Evolutionary conservation across 2,797 vertebrate species (phyloP).

Genomic region (Nannoperca australis): DNA sequence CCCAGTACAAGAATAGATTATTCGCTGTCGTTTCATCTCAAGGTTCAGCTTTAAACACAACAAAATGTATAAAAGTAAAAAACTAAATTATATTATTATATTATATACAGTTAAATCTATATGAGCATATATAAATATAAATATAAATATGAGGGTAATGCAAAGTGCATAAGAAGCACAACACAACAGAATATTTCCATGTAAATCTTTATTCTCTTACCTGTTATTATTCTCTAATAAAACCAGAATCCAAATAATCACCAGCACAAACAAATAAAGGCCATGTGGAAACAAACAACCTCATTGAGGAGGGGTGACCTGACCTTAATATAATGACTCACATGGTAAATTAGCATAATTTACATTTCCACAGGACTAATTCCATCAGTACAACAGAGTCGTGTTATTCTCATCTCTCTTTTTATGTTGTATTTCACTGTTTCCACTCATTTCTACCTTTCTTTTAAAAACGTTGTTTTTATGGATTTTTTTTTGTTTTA

Average conservation of each 20-base stretch:
- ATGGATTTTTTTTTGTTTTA: background rate
- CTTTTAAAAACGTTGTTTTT: background rate
- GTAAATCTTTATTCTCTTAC: background rate
- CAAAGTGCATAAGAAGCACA: no score
- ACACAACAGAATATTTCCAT: background rate
- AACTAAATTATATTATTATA: no score
- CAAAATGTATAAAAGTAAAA: background rate
- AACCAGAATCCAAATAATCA: background rate
- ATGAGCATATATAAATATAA: no score
- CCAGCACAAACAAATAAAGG: background rate
- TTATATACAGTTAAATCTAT: no score
- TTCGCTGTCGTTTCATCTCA: background rate
- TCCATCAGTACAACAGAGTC: background rate
- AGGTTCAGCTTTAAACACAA: background rate
- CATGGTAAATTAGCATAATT: background rate
- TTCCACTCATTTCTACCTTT: background rate
- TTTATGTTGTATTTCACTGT: background rate
- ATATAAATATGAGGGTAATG: no score
- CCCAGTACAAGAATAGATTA: no score
- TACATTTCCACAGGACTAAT: background rate
- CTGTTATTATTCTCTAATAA: background rate
- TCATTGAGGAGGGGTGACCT: no score
- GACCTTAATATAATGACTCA: background rate
- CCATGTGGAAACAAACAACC: background rate
- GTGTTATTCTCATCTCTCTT: background rate